Evolutionary conservation across 2,888 invertebrate species (phyloP).

Genomic region (Vesta saturnalis): DNA sequence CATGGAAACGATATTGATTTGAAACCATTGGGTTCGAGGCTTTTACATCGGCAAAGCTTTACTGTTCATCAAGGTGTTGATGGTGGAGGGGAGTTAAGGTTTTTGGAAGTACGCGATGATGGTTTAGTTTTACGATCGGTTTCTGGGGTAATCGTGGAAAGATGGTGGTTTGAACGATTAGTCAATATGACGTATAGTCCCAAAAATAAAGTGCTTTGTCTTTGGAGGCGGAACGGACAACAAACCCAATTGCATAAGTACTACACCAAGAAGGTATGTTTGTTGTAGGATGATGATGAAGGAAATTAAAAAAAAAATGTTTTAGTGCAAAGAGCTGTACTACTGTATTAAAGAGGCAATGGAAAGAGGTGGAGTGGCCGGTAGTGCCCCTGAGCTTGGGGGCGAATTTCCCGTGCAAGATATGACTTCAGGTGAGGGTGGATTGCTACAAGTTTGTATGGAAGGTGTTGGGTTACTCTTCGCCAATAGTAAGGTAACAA

Average conservation of each 20-base stretch:
- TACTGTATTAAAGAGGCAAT: slow-evolving; percentile 99
- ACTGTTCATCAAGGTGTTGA: slow-evolving; percentile 97
- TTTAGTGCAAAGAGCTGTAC: slow-evolving; percentile 95
- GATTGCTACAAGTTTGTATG: slow-evolving; percentile 98
- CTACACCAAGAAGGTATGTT: slow-evolving; percentile 93
- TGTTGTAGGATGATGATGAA: slow-evolving; percentile 4
- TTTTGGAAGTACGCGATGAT: slow-evolving; percentile 97
- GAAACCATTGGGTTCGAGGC: slow-evolving; percentile 93
- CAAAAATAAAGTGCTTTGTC: slow-evolving; percentile 95
- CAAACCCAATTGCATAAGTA: slow-evolving; percentile 98
- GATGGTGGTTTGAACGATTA: slow-evolving; percentile 99
- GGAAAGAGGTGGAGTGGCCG: slow-evolving; percentile 87
- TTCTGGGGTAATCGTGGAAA: slow-evolving; percentile 86
- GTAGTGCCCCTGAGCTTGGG: slow-evolving; percentile 75
- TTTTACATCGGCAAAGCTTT: slow-evolving; percentile 96
- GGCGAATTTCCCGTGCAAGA: slow-evolving; percentile 99
- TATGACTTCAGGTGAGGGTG: slow-evolving; percentile 96
- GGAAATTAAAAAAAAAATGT: background rate
- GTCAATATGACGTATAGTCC: slow-evolving; percentile 99
- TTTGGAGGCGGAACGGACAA: slow-evolving; percentile 95
- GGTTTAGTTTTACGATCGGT: slow-evolving; percentile 86
- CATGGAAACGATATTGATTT: slow-evolving; percentile 98
- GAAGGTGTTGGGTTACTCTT: slow-evolving; percentile 99
- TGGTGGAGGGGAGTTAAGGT: slow-evolving; percentile 86
- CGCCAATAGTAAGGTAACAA: slow-evolving; percentile 96